phyloP scores from a whole-genome alignment of 2,113 vertebrate species.

The Phalacrocorax brasilianus region DNA sequence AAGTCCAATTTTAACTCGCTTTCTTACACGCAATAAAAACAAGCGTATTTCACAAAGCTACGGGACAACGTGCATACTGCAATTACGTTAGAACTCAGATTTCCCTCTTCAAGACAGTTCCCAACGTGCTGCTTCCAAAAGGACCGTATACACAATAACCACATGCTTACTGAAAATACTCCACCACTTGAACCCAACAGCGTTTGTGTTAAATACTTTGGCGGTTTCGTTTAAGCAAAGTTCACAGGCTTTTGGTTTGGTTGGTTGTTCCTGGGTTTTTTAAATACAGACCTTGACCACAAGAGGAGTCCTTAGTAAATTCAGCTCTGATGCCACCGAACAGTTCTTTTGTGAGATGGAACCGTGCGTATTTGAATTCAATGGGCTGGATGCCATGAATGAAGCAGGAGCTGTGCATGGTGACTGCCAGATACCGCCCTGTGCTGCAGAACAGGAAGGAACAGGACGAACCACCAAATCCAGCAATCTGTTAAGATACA shows the following conservation, averaged over 20 bases:
- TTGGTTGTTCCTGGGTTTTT: neutral
- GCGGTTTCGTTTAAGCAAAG: neutral
- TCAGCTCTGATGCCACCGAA: conserved; percentile 80
- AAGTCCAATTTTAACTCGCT: neutral
- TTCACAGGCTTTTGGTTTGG: neutral
- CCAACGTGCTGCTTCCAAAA: neutral
- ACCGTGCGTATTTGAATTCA: neutral
- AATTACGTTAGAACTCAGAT: neutral
- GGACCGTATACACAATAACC: neutral
- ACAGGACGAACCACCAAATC: conserved; percentile 84
- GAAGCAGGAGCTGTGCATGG: conserved; percentile 64
- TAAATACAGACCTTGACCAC: conserved; percentile 86
- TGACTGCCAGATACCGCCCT: conserved; percentile 58
- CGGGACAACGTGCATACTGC: neutral
- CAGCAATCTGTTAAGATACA: conserved; percentile 74
- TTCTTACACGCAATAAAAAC: neutral
- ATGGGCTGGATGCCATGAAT: conserved; percentile 46
- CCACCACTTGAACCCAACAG: neutral
- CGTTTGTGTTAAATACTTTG: neutral
- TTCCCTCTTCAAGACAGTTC: neutral
- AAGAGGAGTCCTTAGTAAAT: conserved; percentile 87
- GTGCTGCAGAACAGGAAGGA: conserved; percentile 46
- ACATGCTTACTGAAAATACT: neutral
- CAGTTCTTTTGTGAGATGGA: conserved; percentile 55
- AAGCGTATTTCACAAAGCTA: neutral